Conservation (phyloP, 2,888 invertebrate genomes). For the Elegia similella region DNA sequence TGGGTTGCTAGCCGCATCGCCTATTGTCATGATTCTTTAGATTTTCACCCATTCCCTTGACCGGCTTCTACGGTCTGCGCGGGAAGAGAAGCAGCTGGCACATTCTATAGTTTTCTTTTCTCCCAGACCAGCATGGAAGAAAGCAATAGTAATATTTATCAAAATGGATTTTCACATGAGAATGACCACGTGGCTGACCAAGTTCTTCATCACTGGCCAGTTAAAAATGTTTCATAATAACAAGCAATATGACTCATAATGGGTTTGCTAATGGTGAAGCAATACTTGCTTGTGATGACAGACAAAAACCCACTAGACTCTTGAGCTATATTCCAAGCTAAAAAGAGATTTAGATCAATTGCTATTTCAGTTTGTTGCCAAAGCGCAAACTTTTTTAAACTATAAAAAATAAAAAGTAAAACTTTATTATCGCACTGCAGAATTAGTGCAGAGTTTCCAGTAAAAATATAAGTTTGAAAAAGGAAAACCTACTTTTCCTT, state of each 20-base stretch:
- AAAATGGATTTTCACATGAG: background rate
- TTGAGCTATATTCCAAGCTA: slow-evolving; percentile 1
- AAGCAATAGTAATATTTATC: too few relatives aligned
- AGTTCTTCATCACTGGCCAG: background rate
- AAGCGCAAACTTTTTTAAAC: background rate
- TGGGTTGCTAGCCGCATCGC: too few relatives aligned
- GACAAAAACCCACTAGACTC: background rate
- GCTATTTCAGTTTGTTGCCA: slow-evolving; percentile 8
- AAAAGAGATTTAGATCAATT: slow-evolving; percentile 13
- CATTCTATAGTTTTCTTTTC: too few relatives aligned
- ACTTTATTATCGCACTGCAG: background rate
- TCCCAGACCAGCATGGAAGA: too few relatives aligned
- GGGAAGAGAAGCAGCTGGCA: too few relatives aligned
- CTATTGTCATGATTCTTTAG: too few relatives aligned
- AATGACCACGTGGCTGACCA: background rate
- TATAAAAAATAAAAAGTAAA: background rate
- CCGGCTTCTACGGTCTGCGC: too few relatives aligned
- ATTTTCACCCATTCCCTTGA: too few relatives aligned
- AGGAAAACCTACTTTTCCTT: background rate
- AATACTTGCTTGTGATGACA: slow-evolving; percentile 5
- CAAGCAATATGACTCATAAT: background rate
- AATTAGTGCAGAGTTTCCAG: background rate
- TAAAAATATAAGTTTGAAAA: background rate
- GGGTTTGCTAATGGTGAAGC: slow-evolving; percentile 1
- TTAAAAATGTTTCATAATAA: slow-evolving; percentile 7